A percentile compares a stretch with the other conserved stretches of the same genome.
These are phyloP conservation scores for Drosophila biarmipes DNA, from an alignment of 1,140 invertebrate species.

Conservation along the genomic window DNA sequence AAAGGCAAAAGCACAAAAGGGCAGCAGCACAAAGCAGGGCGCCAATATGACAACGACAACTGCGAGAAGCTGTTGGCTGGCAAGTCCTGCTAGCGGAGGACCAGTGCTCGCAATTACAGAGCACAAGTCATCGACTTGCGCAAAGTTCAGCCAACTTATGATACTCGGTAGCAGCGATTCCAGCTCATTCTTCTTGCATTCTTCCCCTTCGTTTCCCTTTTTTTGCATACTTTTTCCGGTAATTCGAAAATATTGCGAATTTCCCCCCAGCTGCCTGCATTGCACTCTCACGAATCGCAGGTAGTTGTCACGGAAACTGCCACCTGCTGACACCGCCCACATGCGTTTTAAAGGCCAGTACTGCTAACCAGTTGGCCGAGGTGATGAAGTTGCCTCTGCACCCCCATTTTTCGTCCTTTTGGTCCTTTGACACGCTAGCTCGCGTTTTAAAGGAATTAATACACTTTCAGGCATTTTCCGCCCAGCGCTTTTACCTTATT, in stretches of 20 bases:
- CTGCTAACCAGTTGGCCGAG: conserved; percentile 9
- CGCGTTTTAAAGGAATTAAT: conserved; percentile 62
- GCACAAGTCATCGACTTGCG: conserved; percentile 50
- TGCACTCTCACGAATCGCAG: conserved; percentile 13
- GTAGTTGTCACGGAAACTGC: conserved; percentile 39
- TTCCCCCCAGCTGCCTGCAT: conserved; percentile 25
- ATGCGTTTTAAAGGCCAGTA: conserved; percentile 5
- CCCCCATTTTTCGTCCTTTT: conserved; percentile 2
- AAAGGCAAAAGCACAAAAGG: conserved; percentile 48
- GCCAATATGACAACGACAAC: conserved; percentile 68
- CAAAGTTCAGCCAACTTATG: conserved; percentile 54
- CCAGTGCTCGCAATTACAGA: conserved; percentile 35
- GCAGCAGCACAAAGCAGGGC: conserved; percentile 67
- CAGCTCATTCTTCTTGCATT: conserved; percentile 4
- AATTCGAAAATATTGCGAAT: conserved; percentile 49
- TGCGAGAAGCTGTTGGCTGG: conserved; percentile 36
- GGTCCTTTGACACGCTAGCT: conserved; percentile 54
- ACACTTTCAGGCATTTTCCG: conserved; percentile 35
- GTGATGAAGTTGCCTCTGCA: conserved; percentile 34
- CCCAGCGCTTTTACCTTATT: conserved; percentile 41
- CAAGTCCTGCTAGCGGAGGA: conserved; percentile 25
- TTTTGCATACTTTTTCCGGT: conserved; percentile 32
- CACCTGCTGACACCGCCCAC: conserved; percentile 10
- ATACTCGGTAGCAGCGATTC: conserved; percentile 38
- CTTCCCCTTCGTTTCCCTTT: not conserved